Base-by-base conservation (phyloP, 1,140 invertebrate genomes). In the Chlorops oryzae region DNA sequence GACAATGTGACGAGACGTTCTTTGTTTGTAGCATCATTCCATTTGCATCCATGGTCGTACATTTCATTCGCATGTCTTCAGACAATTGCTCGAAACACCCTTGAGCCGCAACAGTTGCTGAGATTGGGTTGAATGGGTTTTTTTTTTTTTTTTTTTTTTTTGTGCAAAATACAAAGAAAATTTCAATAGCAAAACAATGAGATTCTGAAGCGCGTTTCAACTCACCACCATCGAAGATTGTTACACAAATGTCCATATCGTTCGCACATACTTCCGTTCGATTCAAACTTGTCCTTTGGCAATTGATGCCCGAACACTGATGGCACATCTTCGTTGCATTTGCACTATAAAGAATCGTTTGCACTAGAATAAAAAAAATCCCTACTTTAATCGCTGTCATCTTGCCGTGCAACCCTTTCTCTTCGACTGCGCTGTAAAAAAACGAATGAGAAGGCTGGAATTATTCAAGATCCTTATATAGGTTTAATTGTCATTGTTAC, bases 291-390 rank as follows among this genome's bases (percentile, higher is more conserved):
- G 42, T 66, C 10, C 63, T 54, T 37, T 61, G 60, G 20, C 65
- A 69, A 34, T 64, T 69, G 9, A 66, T 66, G 5, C 63, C 65
- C 2, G 52, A 52, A 32, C 65, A 69, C 32, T 59, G 54, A n/a
- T 52, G 17, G 37, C 65, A 69, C 18, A 46, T 57, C 28, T 56
- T 49, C 18, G 53, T 42, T 43, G 51, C 56, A 3, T 18, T 28
- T 4, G 42, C 38, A 17, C n/a, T n/a, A n/a, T n/a, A n/a, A 32
- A 9, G 28, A 32, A 32, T 15, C 28, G 28, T 10, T 32, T 32
- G 28, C 28, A 32, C 15, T 32, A n/a, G n/a, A n/a, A n/a, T n/a
- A n/a, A n/a, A n/a, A n/a, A n/a, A n/a, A n/a, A n/a, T n/a, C n/a
- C n/a, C n/a, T n/a, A n/a, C n/a, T n/a, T n/a, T n/a, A n/a, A n/a